Evolutionary conservation across 64 coral and sea anemone genomes (phyloP), one percentile per base, ranked within the genome.

Genomic region (Trachythela sp.): DNA sequence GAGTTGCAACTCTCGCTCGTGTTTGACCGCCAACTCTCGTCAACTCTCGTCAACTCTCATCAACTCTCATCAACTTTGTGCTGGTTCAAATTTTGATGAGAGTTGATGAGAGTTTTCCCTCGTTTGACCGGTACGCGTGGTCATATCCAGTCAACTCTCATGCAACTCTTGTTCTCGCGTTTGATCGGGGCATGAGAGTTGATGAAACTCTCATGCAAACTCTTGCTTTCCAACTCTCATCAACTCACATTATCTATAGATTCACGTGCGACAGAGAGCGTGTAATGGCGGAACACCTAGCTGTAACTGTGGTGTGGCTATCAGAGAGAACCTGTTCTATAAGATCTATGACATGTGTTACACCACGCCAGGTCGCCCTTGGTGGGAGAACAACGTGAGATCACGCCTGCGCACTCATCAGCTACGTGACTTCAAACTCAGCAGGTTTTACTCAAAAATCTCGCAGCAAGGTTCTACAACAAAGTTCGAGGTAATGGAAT

Each of bases 271-370:
- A 26, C 56, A 64, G 22, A 64, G 56, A 64, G 56, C 56, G 26
- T 64, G 56, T 27, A n/a, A n/a, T 27, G 56, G 56, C 8, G 56
- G 56, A 20, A 64, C 56, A 8, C 56, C 56, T 18, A 64, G 56
- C 56, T 64, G 56, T 64, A 64, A 64, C 24, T 64, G 56, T n/a
- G 56, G 56, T 64, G 56, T 64, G 7, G 56, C 56, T 0, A 64
- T 64, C 56, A 64, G 26, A 64, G 56, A 64, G 22, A 64, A 64
- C 24, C 56, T 64, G 24, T 64, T 64, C 26, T 64, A 64, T 18
- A 64, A 64, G 56, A 64, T 64, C 56, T 64, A 64, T 64, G 56
- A 64, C 17, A 64, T 64, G 56, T 64, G 56, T 26, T 64, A 64
- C 56, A n/a, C 56, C 5, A 64, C 56, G 5, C 56, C 56, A 24